Percentiles rank a stretch among this genome's conserved stretches.
Conservation (phyloP, 2,888 invertebrate species). For the Strigamia crassipes region DNA sequence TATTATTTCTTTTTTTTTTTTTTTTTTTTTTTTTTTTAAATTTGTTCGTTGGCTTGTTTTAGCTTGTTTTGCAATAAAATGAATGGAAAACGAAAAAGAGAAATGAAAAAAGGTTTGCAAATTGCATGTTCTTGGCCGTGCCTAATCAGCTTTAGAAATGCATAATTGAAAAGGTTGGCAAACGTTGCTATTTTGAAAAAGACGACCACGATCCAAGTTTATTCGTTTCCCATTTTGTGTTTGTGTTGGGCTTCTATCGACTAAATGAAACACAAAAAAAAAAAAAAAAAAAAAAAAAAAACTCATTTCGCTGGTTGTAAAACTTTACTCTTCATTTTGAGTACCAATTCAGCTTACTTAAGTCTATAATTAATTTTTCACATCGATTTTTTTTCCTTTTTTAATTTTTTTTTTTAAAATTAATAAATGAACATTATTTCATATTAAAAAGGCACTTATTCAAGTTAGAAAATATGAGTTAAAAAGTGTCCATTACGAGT, state of each 20-base stretch:
- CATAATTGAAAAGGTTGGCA: slow-evolving; percentile 44
- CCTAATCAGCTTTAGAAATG: slow-evolving; percentile 45
- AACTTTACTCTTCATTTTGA: slow-evolving; percentile 14
- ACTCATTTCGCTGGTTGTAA: slow-evolving; percentile 43
- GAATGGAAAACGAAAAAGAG: neutral
- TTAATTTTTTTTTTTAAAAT: neutral
- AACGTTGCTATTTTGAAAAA: slow-evolving; percentile 22
- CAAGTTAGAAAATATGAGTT: neutral
- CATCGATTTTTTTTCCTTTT: neutral
- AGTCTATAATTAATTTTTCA: slow-evolving; percentile 2
- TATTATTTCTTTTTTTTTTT: neutral
- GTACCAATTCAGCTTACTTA: neutral
- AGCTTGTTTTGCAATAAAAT: neutral
- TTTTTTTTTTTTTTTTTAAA: neutral
- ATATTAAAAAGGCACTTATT: slow-evolving; percentile 1
- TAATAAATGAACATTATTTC: neutral
- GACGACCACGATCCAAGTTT: slow-evolving; percentile 2
- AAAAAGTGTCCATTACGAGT: neutral
- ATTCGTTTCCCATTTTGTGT: slow-evolving; percentile 36
- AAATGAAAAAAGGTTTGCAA: slow-evolving; percentile 36
- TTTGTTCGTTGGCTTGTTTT: slow-evolving; percentile 33
- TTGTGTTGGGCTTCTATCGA: slow-evolving; percentile 2
- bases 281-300: slow-evolving; percentile 38
- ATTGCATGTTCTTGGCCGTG: slow-evolving; percentile 44
- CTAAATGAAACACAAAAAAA: slow-evolving; percentile 11